Conservation (phyloP, 35 echinoderm and acorn worm genomes). For the Heliocidaris tuberculata region DNA sequence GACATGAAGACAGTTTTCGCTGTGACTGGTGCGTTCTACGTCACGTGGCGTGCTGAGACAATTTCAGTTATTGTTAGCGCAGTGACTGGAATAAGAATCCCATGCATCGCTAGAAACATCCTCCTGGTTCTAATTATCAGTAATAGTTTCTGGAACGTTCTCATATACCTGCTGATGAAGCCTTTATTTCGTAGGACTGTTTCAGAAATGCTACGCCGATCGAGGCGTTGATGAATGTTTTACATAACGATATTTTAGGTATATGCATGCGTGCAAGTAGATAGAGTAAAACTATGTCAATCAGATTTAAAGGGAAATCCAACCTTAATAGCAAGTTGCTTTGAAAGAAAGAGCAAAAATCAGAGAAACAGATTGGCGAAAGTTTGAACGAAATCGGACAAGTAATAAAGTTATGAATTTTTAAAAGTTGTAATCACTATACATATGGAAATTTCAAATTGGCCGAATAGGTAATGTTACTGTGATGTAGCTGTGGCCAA, state of each 20-base stretch:
- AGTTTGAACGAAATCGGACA: too few relatives aligned
- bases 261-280: too few relatives aligned
- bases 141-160: conserved; percentile 53
- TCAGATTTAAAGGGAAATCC: too few relatives aligned
- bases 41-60: conserved; percentile 23
- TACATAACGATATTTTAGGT: background rate
- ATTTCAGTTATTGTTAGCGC: background rate
- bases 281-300: too few relatives aligned
- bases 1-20: conserved; percentile 41
- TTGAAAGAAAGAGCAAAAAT: too few relatives aligned
- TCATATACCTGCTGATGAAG: conserved; percentile 39
- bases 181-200: background rate
- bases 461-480: too few relatives aligned
- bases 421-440: too few relatives aligned
- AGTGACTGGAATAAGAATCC: background rate
- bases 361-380: too few relatives aligned
- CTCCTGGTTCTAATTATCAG: conserved; percentile 25
- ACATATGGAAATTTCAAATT: too few relatives aligned
- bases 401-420: too few relatives aligned
- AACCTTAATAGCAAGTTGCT: too few relatives aligned
- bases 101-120: background rate
- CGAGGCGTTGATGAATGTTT: background rate
- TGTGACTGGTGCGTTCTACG: conserved; percentile 51
- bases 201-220: background rate
- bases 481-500: too few relatives aligned